phyloP scores from a whole-genome alignment of 2,888 invertebrate species.

The Cephonodes hylas region DNA sequence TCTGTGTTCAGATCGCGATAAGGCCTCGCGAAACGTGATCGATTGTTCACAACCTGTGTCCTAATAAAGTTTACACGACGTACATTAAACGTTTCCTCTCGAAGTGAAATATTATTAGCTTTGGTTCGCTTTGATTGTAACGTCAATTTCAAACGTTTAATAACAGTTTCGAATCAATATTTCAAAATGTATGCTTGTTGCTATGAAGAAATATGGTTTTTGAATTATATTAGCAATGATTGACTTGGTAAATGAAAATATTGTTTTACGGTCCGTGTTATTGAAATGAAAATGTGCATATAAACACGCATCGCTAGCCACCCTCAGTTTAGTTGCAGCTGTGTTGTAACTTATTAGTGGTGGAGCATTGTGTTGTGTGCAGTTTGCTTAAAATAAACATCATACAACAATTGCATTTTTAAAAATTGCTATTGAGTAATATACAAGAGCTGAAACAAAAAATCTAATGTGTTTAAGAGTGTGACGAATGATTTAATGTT shows the following conservation, averaged over 20 bases:
- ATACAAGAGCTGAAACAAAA: neutral
- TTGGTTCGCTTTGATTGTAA: neutral
- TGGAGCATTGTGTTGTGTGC: neutral
- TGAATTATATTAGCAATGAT: too few species aligned
- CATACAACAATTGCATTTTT: neutral
- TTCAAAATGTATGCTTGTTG: neutral
- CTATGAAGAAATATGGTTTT: too few species aligned
- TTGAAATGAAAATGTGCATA: neutral
- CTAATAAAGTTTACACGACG: slow-evolving; percentile 7
- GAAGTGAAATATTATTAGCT: neutral
- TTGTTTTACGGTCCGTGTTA: too few species aligned
- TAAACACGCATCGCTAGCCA: neutral
- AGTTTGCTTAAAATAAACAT: neutral
- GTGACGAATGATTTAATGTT: too few species aligned
- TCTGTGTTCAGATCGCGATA: slow-evolving; percentile 51
- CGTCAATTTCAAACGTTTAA: neutral
- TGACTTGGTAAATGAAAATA: too few species aligned
- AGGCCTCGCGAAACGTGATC: slow-evolving; percentile 53
- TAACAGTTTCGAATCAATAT: neutral
- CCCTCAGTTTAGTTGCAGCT: neutral
- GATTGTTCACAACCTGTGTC: slow-evolving; percentile 43
- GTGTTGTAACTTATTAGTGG: neutral
- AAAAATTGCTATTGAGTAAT: neutral
- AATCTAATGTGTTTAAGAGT: too few species aligned
- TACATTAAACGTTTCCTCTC: neutral